These are phyloP conservation scores for Semnornis frantzii DNA, from an alignment of 2,113 vertebrate genomes.

Conservation along the genomic window DNA sequence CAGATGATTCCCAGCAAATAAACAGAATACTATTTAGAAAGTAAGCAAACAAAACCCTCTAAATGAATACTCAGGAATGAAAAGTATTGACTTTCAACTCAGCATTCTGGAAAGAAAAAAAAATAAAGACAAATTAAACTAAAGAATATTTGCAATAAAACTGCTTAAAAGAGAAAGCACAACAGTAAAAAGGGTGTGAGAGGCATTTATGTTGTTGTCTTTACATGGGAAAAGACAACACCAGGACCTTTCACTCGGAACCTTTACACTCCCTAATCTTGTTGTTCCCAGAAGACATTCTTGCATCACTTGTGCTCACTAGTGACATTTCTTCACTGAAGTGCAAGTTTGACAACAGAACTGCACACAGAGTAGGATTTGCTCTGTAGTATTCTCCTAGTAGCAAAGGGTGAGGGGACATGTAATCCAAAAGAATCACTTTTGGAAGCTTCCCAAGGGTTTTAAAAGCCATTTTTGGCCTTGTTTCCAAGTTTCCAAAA, in stretches of 20 bases:
- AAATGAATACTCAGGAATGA: background rate
- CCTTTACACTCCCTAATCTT: background rate
- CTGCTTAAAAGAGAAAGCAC: background rate
- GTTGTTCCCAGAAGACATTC: background rate
- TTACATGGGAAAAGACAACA: background rate
- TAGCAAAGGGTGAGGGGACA: background rate
- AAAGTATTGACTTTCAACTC: background rate
- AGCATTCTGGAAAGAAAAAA: background rate
- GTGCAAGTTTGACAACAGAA: background rate
- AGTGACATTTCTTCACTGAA: background rate
- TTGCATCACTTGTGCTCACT: background rate
- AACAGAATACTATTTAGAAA: background rate
- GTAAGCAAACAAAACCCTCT: background rate
- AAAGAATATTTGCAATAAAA: background rate
- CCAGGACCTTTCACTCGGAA: background rate
- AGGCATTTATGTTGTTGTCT: background rate
- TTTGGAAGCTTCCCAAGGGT: background rate
- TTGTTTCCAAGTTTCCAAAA: background rate
- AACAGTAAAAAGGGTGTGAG: background rate
- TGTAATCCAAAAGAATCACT: background rate
- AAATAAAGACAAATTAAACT: too few species aligned
- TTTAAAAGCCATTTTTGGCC: background rate
- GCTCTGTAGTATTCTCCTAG: background rate
- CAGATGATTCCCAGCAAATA: background rate
- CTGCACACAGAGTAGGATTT: background rate